A percentile compares a stretch with the other conserved stretches of the same genome.
phyloP scores from a whole-genome alignment of 2,888 invertebrate genomes.

The Pecten maximus region DNA sequence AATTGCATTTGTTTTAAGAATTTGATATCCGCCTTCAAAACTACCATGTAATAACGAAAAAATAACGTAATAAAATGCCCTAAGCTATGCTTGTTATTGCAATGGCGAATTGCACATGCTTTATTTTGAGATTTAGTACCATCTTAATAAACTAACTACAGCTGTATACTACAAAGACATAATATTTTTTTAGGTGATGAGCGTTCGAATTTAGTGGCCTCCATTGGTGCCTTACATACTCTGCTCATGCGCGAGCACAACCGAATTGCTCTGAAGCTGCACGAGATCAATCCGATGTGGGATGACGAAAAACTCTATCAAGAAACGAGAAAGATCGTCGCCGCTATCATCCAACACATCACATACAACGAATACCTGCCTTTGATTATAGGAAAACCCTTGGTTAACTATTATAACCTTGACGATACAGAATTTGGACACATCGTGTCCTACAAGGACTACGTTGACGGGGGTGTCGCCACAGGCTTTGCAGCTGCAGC shows the following conservation, averaged over 20 bases:
- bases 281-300: neutral
- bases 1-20: too few relatives aligned
- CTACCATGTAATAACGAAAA: too few relatives aligned
- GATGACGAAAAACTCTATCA: neutral
- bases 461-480: constrained; percentile 41
- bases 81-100: too few relatives aligned
- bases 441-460: constrained; percentile 37
- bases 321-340: neutral
- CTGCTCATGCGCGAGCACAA: constrained; percentile 22
- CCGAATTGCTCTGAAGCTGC: neutral
- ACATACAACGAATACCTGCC: neutral
- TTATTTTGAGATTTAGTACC: too few relatives aligned
- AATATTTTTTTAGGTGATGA: neutral
- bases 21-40: too few relatives aligned
- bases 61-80: too few relatives aligned
- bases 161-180: too few relatives aligned
- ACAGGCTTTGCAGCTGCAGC: constrained; percentile 46
- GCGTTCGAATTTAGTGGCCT: neutral
- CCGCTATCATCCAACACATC: constrained; percentile 12
- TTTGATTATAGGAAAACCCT: neutral
- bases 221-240: constrained; percentile 9
- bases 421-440: constrained; percentile 36
- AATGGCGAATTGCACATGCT: too few relatives aligned
- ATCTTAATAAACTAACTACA: too few relatives aligned
- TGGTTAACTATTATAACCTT: neutral